Evolutionary conservation across 2,797 vertebrate species (phyloP).

Genomic region (Cryptoblepharus egeriae): DNA sequence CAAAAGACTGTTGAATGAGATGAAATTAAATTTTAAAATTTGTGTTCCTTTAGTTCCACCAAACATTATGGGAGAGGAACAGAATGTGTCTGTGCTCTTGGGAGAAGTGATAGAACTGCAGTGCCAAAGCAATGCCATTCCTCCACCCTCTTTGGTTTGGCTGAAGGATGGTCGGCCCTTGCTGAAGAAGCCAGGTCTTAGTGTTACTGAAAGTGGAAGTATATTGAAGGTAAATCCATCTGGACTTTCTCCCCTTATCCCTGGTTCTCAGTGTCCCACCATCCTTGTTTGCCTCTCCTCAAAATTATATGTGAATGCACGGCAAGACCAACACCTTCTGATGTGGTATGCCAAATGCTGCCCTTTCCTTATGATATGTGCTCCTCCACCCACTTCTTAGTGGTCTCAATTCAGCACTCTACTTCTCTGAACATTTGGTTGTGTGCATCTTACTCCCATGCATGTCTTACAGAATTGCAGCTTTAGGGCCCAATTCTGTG

Average conservation of each 20-base stretch:
- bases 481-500: no score
- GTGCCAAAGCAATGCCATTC: slow-evolving; percentile 89
- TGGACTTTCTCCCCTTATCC: fast-evolving
- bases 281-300: not conserved
- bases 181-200: slow-evolving; percentile 86
- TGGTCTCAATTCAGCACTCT: not conserved
- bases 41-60: slow-evolving; percentile 85
- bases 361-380: no score
- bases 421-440: no score
- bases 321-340: no score
- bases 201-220: slow-evolving; percentile 83
- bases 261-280: not conserved
- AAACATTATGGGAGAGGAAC: slow-evolving; percentile 93
- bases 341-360: no score
- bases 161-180: slow-evolving; percentile 87
- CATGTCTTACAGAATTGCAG: no score
- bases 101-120: slow-evolving; percentile 82
- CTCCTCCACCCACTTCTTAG: no score
- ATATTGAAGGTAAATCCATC: slow-evolving; percentile 78
- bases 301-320: no score
- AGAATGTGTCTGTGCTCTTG: slow-evolving; percentile 87
- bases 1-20: not conserved
- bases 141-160: slow-evolving; percentile 88
- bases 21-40: not conserved
- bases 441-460: no score